phyloP scores from a whole-genome alignment of 2,797 vertebrate species.

The Champsocephalus gunnari region DNA sequence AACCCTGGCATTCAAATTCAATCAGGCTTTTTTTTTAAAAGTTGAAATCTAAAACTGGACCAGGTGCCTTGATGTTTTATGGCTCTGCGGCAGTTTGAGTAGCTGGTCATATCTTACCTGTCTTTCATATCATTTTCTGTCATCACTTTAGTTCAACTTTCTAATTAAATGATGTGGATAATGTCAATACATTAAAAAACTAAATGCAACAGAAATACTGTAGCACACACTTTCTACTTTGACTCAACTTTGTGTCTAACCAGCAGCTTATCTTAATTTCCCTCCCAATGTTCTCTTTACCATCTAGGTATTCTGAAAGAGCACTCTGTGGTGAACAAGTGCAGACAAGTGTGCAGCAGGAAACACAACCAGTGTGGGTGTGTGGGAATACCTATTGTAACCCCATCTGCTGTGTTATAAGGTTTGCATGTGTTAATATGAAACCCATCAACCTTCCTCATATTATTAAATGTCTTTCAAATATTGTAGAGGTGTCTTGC shows the following conservation, averaged over 20 bases:
- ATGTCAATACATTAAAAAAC: not conserved
- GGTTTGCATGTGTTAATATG: not conserved
- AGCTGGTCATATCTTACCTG: too few species aligned
- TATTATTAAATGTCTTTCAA: not conserved
- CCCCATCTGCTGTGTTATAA: too few species aligned
- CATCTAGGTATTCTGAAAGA: not conserved
- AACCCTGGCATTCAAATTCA: too few species aligned
- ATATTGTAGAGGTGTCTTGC: not conserved
- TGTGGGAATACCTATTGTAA: not conserved
- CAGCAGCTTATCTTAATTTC: not conserved
- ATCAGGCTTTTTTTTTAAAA: too few species aligned
- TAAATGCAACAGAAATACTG: not conserved
- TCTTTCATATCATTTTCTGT: too few species aligned
- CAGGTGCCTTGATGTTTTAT: too few species aligned
- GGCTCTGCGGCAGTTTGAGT: too few species aligned
- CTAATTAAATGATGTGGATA: too few species aligned
- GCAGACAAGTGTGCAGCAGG: constrained; percentile 2
- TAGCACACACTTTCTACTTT: not conserved
- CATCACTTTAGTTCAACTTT: too few species aligned
- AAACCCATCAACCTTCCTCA: not conserved
- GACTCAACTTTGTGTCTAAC: not conserved
- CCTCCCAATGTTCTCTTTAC: not conserved
- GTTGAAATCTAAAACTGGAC: too few species aligned
- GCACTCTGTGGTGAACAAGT: not conserved
- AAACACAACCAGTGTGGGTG: constrained; percentile 1